Evolutionary conservation across 2,888 invertebrate species (phyloP).

Genomic region (Archips xylosteana): DNA sequence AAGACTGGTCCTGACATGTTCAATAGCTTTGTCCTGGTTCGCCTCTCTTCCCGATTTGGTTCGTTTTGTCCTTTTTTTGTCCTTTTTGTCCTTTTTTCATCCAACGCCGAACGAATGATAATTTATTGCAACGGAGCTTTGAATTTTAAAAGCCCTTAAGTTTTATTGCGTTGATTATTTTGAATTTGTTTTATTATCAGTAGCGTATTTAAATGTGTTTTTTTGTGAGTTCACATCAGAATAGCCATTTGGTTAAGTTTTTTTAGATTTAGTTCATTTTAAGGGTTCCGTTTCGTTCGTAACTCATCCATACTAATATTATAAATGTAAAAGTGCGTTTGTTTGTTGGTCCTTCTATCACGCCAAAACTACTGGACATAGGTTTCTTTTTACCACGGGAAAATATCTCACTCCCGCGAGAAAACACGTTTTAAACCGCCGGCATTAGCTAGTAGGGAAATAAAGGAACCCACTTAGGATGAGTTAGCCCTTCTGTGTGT

Average conservation of each 20-base stretch:
- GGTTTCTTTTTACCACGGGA: no score
- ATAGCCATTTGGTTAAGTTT: constrained; percentile 12
- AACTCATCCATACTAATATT: no score
- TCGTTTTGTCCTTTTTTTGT: constrained; percentile 62
- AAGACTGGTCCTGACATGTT: constrained; percentile 77
- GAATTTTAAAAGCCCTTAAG: constrained; percentile 52
- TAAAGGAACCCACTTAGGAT: no score
- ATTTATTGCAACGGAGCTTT: constrained; percentile 68
- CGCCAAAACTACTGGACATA: no score
- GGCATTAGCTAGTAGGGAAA: no score
- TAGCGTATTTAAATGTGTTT: constrained; percentile 45
- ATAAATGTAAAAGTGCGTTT: no score
- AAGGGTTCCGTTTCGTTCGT: no score
- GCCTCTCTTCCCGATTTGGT: constrained; percentile 67
- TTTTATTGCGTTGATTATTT: constrained; percentile 46
- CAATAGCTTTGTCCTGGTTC: constrained; percentile 71
- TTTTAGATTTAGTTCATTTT: background rate
- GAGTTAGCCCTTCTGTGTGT: no score
- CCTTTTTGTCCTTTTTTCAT: constrained; percentile 43
- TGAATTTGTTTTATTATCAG: constrained; percentile 44
- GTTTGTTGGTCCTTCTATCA: no score
- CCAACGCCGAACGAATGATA: constrained; percentile 64
- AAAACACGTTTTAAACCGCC: no score
- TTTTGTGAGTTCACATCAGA: constrained; percentile 9
- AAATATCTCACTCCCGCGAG: no score